phyloP scores from a whole-genome alignment of 2,888 invertebrate genomes.

The Parasteatoda lunata region DNA sequence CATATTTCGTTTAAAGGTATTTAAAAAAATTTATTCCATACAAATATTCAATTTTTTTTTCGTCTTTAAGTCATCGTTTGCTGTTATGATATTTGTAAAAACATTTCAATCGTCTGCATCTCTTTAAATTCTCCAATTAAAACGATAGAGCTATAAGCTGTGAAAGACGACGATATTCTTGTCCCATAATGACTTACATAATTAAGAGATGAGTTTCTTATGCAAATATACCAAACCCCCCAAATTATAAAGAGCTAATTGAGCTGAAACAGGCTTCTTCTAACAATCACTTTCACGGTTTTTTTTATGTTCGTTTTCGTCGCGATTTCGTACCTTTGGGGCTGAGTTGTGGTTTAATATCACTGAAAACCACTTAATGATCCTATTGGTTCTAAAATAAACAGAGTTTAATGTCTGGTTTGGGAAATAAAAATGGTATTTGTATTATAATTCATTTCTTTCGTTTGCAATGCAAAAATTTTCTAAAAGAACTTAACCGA shows the following conservation, averaged over 20 bases:
- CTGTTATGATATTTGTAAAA: slow-evolving; percentile 8
- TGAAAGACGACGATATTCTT: neutral
- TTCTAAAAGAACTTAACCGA: slow-evolving; percentile 28
- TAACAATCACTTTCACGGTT: slow-evolving; percentile 38
- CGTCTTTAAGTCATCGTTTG: neutral
- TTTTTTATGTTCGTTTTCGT: slow-evolving; percentile 21
- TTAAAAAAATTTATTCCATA: neutral
- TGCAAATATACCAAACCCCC: slow-evolving; percentile 48
- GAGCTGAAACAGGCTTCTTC: slow-evolving; percentile 14
- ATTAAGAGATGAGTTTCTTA: slow-evolving; percentile 60
- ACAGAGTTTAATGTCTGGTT: slow-evolving; percentile 59
- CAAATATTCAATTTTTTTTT: neutral
- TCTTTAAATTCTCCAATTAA: slow-evolving; percentile 10
- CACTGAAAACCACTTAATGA: slow-evolving; percentile 65
- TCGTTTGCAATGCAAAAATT: neutral
- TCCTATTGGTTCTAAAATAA: slow-evolving; percentile 47
- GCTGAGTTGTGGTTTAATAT: slow-evolving; percentile 61
- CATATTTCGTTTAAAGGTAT: slow-evolving; percentile 23
- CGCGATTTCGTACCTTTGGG: slow-evolving; percentile 20
- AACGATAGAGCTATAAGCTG: neutral
- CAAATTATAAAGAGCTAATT: slow-evolving; percentile 29
- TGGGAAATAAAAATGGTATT: slow-evolving; percentile 15
- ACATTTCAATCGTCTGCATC: slow-evolving; percentile 17
- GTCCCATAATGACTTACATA: slow-evolving; percentile 38
- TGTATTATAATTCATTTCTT: slow-evolving; percentile 30